phyloP scores from a whole-genome alignment of 2,888 invertebrate species.

The Leptura quadrifasciata region DNA sequence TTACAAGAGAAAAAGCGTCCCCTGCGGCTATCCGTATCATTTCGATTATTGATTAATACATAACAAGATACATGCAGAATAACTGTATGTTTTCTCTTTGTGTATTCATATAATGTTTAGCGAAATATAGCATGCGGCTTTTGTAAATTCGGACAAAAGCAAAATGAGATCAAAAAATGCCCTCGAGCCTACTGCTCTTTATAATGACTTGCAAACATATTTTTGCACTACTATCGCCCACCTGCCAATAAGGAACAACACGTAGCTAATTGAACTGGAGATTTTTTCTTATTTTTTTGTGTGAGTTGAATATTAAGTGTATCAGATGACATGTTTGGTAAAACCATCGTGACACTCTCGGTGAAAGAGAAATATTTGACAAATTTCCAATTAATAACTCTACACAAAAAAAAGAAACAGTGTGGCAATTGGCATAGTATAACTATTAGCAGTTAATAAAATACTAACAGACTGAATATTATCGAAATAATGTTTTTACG shows the following conservation, averaged over 20 bases:
- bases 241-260: slow-evolving; percentile 29
- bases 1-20: not conserved
- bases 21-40: not conserved
- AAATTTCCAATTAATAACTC: too few relatives aligned
- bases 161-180: slow-evolving; percentile 25
- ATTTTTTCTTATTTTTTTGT: slow-evolving; percentile 1
- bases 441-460: too few relatives aligned
- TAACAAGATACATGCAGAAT: slow-evolving; percentile 5
- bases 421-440: too few relatives aligned
- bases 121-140: not conserved
- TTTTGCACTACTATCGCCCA: slow-evolving; percentile 29
- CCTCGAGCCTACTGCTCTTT: not conserved
- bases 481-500: too few relatives aligned
- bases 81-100: slow-evolving; percentile 32
- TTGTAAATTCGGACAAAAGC: slow-evolving; percentile 25
- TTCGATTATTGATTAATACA: slow-evolving; percentile 24
- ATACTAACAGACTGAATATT: too few relatives aligned
- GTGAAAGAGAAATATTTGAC: not conserved
- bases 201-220: slow-evolving; percentile 31
- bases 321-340: not conserved
- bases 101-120: not conserved
- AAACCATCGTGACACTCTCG: not conserved
- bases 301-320: slow-evolving; percentile 20
- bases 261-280: slow-evolving; percentile 33
- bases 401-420: too few relatives aligned